Evolutionary conservation across 2,797 vertebrate species (phyloP).

Genomic region (Tympanoctomys barrerae): DNA sequence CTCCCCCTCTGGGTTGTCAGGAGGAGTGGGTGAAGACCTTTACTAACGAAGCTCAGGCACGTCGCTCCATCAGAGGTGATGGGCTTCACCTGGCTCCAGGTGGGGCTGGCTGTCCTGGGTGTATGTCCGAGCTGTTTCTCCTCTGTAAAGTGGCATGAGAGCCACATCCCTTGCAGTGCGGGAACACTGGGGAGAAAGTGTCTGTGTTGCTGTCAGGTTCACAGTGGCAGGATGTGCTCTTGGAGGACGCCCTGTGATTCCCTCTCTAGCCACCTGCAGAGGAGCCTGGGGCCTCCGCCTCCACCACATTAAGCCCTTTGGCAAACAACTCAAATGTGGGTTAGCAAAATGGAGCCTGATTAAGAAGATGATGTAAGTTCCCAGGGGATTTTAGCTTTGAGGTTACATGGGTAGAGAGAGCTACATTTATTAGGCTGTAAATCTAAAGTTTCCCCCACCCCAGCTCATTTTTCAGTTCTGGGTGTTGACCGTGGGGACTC

Average conservation of each 20-base stretch:
- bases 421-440: constrained; percentile 3
- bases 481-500: background rate
- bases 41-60: background rate
- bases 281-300: background rate
- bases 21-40: background rate
- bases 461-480: background rate
- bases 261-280: background rate
- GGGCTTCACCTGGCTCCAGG: background rate
- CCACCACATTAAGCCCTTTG: background rate
- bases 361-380: background rate
- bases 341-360: background rate
- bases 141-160: background rate
- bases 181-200: background rate
- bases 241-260: background rate
- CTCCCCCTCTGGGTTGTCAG: background rate
- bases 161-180: background rate
- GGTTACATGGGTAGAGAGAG: background rate
- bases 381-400: background rate
- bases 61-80: fast-evolving
- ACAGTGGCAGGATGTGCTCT: background rate
- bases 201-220: background rate
- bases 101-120: background rate
- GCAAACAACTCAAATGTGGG: background rate
- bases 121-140: background rate
- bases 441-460: background rate